Conservation (phyloP, 2,113 vertebrate genomes). For the Cheilinus undulatus region DNA sequence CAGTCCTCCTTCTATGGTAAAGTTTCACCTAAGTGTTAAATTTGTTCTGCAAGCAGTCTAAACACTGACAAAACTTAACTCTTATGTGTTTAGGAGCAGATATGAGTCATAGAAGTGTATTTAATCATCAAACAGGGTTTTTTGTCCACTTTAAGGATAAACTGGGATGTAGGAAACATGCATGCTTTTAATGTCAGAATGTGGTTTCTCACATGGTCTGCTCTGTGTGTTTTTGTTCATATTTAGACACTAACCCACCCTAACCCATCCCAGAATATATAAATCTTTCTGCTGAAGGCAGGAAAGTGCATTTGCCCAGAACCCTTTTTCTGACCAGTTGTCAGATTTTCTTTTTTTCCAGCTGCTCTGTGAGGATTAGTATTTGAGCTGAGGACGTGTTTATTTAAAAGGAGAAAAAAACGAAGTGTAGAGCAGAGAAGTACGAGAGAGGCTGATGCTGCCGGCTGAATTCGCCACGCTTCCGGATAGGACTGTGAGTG, state of each 20-base stretch:
- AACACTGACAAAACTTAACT: slow-evolving; percentile 2
- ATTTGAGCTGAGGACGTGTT: slow-evolving; percentile 62
- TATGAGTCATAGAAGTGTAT: slow-evolving; percentile 3
- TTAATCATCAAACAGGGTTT: slow-evolving; percentile 20
- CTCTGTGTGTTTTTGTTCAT: slow-evolving; percentile 4
- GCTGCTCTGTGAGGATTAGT: slow-evolving; percentile 63
- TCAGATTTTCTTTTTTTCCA: slow-evolving; percentile 29
- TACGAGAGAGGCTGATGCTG: slow-evolving; percentile 55
- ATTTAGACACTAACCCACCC: slow-evolving; percentile 12
- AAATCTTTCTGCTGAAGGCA: slow-evolving; percentile 38
- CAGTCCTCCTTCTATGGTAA: neutral
- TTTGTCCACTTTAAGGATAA: slow-evolving; percentile 23
- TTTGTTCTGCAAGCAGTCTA: neutral
- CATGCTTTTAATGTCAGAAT: slow-evolving; percentile 4
- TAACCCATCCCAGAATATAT: slow-evolving; percentile 7
- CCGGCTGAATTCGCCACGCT: slow-evolving; percentile 56
- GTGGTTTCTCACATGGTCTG: neutral
- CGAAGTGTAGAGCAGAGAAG: slow-evolving; percentile 41
- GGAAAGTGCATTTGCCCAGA: slow-evolving; percentile 45
- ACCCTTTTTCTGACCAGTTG: slow-evolving; percentile 56
- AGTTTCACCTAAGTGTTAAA: neutral
- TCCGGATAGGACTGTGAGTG: slow-evolving; percentile 48
- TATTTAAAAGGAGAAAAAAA: slow-evolving; percentile 31
- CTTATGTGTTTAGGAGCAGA: neutral
- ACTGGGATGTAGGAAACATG: slow-evolving; percentile 4